Conservation (phyloP, 2,888 invertebrate genomes). For the Prosopocoilus inquinatus region DNA sequence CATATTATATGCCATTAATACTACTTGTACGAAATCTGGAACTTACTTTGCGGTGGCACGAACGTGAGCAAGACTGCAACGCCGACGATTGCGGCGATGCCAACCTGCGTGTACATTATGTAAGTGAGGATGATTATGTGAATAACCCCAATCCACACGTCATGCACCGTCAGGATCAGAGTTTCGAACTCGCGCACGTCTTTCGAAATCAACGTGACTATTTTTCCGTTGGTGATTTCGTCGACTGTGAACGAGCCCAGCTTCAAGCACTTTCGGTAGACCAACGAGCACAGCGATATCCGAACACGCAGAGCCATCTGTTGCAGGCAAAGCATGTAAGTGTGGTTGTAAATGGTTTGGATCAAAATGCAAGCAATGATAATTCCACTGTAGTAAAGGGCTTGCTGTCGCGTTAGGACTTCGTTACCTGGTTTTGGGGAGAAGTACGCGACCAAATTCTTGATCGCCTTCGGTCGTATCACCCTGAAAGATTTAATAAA, state of each 20-base stretch:
- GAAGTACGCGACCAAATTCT: slow-evolving; percentile 65
- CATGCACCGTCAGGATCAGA: slow-evolving; percentile 73
- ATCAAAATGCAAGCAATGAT: slow-evolving; percentile 59
- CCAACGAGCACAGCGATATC: slow-evolving; percentile 68
- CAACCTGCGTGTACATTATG: slow-evolving; percentile 61
- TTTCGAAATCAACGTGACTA: slow-evolving; percentile 62
- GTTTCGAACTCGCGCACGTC: slow-evolving; percentile 85
- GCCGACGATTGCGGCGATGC: slow-evolving; percentile 52
- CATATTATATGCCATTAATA: slow-evolving; percentile 49
- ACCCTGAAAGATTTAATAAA: slow-evolving; percentile 50
- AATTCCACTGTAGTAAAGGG: slow-evolving; percentile 65
- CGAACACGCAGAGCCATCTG: slow-evolving; percentile 70
- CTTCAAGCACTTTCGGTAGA: slow-evolving; percentile 70
- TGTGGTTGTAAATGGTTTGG: slow-evolving; percentile 65
- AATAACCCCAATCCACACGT: slow-evolving; percentile 75
- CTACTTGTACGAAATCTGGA: slow-evolving; percentile 74
- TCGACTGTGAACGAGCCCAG: slow-evolving; percentile 78
- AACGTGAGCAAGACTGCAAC: slow-evolving; percentile 50
- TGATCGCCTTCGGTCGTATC: slow-evolving; percentile 63
- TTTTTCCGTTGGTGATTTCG: slow-evolving; percentile 70
- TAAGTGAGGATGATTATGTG: slow-evolving; percentile 69
- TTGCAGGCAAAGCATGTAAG: slow-evolving; percentile 69
- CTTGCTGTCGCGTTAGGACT: slow-evolving; percentile 54
- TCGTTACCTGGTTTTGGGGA: slow-evolving; percentile 50
- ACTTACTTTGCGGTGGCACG: slow-evolving; percentile 50